Conservation (phyloP, 2,888 invertebrate genomes). For the Ophion costatus region DNA sequence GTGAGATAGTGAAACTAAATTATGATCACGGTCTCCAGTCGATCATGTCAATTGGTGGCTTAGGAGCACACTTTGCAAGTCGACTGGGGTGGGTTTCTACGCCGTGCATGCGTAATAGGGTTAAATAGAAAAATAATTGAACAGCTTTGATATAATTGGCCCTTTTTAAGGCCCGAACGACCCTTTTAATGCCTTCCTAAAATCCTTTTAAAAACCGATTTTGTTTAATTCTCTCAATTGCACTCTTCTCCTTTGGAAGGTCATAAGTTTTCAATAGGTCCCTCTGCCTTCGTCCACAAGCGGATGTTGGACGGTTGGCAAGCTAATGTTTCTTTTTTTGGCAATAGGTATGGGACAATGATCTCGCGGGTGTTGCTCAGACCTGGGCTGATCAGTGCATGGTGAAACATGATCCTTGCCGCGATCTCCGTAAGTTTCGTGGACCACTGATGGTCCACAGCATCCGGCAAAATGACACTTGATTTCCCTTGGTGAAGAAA, state of each 20-base stretch:
- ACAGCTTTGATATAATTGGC: neutral
- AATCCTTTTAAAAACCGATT: neutral
- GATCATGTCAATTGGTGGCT: too few species aligned
- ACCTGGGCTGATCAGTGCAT: conserved; percentile 84
- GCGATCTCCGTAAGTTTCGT: conserved; percentile 77
- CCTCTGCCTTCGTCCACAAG: neutral
- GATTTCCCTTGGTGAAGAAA: neutral
- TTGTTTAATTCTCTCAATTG: neutral
- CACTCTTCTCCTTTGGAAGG: neutral
- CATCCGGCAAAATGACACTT: too few species aligned
- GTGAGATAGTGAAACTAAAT: too few species aligned
- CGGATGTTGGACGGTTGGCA: neutral
- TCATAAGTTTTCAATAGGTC: neutral
- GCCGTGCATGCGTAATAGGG: too few species aligned
- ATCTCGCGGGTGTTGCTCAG: conserved; percentile 82
- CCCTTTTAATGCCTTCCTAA: neutral
- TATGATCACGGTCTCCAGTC: too few species aligned
- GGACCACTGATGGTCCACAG: neutral
- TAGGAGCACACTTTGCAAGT: too few species aligned
- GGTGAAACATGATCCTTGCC: conserved; percentile 81
- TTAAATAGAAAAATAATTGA: neutral
- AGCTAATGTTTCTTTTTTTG: neutral
- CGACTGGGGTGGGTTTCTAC: too few species aligned
- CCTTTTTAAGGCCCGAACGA: too few species aligned
- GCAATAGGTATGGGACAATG: conserved; percentile 76